These are phyloP conservation scores for Amphiprion clarkii DNA, from an alignment of 2,797 vertebrate species.

Conservation along the genomic window DNA sequence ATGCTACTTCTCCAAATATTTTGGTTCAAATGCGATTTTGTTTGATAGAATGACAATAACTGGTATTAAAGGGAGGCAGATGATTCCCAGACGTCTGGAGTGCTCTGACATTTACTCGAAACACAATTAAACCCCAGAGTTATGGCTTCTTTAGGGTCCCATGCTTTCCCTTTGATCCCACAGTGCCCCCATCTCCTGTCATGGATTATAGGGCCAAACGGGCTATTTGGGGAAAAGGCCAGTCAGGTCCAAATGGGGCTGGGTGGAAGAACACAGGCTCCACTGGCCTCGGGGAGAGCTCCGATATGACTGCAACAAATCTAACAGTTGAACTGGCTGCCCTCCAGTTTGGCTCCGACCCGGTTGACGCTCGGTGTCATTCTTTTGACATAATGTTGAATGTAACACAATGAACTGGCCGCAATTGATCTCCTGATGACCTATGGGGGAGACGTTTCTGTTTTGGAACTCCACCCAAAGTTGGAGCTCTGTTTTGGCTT, in stretches of 20 bases:
- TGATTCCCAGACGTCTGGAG: conserved; percentile 82
- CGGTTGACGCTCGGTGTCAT: conserved; percentile 31
- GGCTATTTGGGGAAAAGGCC: conserved; percentile 78
- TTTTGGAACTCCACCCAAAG: conserved; percentile 44
- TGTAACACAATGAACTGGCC: conserved; percentile 39
- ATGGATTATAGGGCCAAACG: conserved; percentile 74
- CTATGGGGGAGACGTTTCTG: conserved; percentile 34
- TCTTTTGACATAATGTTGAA: conserved; percentile 58
- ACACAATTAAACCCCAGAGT: conserved; percentile 81
- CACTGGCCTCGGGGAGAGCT: conserved; percentile 59
- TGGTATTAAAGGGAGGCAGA: conserved; percentile 78
- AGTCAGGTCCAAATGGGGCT: conserved; percentile 73
- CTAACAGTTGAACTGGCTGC: conserved; percentile 63
- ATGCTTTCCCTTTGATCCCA: conserved; percentile 71
- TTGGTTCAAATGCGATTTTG: conserved; percentile 82
- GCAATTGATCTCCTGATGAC: conserved; percentile 53
- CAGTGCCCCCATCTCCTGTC: conserved; percentile 62
- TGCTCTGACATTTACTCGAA: conserved; percentile 84
- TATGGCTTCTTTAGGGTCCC: conserved; percentile 78
- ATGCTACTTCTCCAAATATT: conserved; percentile 82
- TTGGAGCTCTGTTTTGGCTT: conserved; percentile 44
- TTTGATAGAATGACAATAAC: conserved; percentile 84
- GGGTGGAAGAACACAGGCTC: conserved; percentile 72
- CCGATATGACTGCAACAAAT: conserved; percentile 72
- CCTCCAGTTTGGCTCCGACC: conserved; percentile 60